Conservation (phyloP, 2,113 vertebrate genomes). For the Abramis brama region DNA sequence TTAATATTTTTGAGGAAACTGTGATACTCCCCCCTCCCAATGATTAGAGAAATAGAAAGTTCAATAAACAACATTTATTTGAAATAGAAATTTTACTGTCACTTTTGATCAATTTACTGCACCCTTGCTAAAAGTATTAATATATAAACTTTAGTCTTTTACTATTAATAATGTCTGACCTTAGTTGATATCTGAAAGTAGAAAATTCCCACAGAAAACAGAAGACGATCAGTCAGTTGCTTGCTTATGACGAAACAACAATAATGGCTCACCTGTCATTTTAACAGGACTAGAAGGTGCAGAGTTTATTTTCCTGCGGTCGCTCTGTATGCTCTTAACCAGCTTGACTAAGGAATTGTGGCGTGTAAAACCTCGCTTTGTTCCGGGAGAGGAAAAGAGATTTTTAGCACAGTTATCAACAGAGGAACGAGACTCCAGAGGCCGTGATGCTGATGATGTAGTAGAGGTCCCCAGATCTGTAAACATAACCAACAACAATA, state of each 20-base stretch:
- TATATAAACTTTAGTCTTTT: no score
- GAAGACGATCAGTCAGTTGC: not conserved
- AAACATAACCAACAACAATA: not conserved
- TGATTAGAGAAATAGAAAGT: no score
- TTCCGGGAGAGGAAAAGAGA: constrained; percentile 82
- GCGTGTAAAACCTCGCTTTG: constrained; percentile 86
- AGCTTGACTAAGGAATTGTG: constrained; percentile 93
- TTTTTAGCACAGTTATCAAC: constrained; percentile 92
- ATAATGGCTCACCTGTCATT: constrained; percentile 72
- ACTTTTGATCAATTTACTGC: no score
- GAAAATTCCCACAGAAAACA: not conserved
- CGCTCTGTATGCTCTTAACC: constrained; percentile 86
- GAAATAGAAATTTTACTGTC: no score
- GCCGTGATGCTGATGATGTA: constrained; percentile 48
- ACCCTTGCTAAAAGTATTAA: no score
- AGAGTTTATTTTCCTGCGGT: constrained; percentile 91
- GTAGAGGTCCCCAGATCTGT: constrained; percentile 60
- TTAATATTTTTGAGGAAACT: no score
- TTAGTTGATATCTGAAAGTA: not conserved
- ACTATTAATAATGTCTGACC: not conserved
- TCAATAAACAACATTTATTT: no score
- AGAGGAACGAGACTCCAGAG: constrained; percentile 68
- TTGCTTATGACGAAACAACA: not conserved
- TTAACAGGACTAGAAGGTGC: constrained; percentile 89
- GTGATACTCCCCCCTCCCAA: no score